Conservation (phyloP, 2,888 invertebrate species). For the Meganola albula region DNA sequence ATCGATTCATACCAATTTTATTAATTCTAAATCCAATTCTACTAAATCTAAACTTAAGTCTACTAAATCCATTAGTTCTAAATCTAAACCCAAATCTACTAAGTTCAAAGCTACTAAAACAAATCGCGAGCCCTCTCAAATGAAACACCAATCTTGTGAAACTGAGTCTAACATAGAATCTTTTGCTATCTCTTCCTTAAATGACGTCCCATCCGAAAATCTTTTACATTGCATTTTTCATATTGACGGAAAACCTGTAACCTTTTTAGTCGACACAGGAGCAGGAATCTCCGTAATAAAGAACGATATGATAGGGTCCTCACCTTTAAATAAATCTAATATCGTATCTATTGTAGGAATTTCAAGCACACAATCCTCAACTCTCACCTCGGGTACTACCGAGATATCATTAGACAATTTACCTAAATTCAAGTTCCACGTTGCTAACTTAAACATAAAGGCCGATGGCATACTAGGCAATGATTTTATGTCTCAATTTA, state of each 20-base stretch:
- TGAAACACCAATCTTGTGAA: neutral
- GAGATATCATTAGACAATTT: constrained; percentile 9
- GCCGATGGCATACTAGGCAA: constrained; percentile 14
- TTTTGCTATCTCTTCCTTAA: constrained; percentile 2
- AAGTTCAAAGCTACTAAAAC: neutral
- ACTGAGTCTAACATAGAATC: constrained; percentile 3
- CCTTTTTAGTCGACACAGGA: constrained; percentile 7
- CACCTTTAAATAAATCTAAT: constrained; percentile 1
- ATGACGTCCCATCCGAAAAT: constrained; percentile 11
- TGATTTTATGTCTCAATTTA: constrained; percentile 13
- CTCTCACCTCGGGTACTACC: constrained; percentile 1
- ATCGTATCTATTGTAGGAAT: constrained; percentile 5
- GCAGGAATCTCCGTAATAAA: constrained; percentile 8
- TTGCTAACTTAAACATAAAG: constrained; percentile 11
- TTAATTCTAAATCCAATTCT: neutral
- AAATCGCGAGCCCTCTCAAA: neutral
- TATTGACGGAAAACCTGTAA: constrained; percentile 8
- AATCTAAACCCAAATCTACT: neutral
- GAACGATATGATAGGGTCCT: constrained; percentile 4
- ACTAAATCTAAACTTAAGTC: constrained; percentile 1
- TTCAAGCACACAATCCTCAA: constrained; percentile 3
- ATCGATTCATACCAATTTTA: neutral
- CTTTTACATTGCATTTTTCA: constrained; percentile 12
- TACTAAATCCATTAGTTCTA: neutral
- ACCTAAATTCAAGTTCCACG: constrained; percentile 8